These are phyloP conservation scores for Romanogobio albipinnatus DNA, from an alignment of 2,113 vertebrate genomes.

Conservation along the genomic window DNA sequence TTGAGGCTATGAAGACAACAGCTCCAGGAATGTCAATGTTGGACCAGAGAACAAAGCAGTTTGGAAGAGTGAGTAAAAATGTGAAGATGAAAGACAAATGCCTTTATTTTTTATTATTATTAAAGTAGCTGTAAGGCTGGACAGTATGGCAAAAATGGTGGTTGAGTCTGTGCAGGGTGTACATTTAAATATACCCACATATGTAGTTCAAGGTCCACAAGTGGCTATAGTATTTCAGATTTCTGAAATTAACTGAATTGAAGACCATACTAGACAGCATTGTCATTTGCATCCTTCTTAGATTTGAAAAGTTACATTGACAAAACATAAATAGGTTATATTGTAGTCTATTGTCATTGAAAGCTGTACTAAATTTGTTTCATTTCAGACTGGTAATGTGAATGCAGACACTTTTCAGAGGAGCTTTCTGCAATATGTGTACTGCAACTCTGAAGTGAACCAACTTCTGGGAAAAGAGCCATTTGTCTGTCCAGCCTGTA, in stretches of 20 bases:
- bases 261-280: background rate
- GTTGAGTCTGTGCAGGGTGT: background rate
- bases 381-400: too few relatives aligned
- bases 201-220: background rate
- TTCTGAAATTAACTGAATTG: background rate
- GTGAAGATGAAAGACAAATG: background rate
- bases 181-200: background rate
- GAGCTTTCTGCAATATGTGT: too few relatives aligned
- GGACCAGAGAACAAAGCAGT: too few relatives aligned
- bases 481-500: too few relatives aligned
- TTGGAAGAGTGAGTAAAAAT: slow-evolving; percentile 20
- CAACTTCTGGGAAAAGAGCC: too few relatives aligned
- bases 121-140: background rate
- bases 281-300: background rate
- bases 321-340: background rate
- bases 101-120: background rate
- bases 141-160: background rate
- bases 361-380: too few relatives aligned
- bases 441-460: too few relatives aligned
- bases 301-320: background rate
- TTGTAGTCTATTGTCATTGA: too few relatives aligned
- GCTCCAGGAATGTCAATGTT: too few relatives aligned
- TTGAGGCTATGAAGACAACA: too few relatives aligned
- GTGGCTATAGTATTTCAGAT: slow-evolving; percentile 13
- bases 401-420: too few relatives aligned